These are phyloP conservation scores for Drosophila varians DNA, from an alignment of 1,140 invertebrate genomes.

Conservation along the genomic window DNA sequence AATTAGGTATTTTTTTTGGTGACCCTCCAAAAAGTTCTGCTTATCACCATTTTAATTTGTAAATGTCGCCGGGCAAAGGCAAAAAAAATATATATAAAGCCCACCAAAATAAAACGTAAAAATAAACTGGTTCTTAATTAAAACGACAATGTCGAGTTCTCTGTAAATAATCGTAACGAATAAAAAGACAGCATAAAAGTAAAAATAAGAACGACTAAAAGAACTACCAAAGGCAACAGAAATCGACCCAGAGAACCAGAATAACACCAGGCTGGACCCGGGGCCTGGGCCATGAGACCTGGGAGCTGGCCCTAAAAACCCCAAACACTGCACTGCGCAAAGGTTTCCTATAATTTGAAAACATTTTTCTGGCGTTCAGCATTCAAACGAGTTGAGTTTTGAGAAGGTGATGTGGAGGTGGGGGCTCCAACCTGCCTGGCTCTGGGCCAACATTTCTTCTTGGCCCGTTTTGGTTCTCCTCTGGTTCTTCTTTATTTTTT, in stretches of 20 bases:
- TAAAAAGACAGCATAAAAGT: slow-evolving; percentile 54
- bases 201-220: slow-evolving; percentile 9
- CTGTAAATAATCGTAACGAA: slow-evolving; percentile 76
- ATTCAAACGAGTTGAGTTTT: slow-evolving; percentile 44
- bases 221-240: slow-evolving; percentile 16
- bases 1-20: slow-evolving; percentile 59
- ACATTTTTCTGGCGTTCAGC: slow-evolving; percentile 50
- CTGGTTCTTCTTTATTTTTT: slow-evolving; percentile 1
- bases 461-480: slow-evolving; percentile 13
- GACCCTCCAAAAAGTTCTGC: slow-evolving; percentile 27
- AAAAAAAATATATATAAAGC: slow-evolving; percentile 12
- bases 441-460: slow-evolving; percentile 46
- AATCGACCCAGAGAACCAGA: slow-evolving; percentile 27
- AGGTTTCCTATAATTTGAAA: slow-evolving; percentile 53
- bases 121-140: slow-evolving; percentile 73
- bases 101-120: slow-evolving; percentile 38
- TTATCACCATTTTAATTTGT: slow-evolving; percentile 73
- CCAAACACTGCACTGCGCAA: slow-evolving; percentile 29
- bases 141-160: slow-evolving; percentile 71
- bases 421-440: slow-evolving; percentile 19
- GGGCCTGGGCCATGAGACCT: neutral
- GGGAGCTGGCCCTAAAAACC: slow-evolving; percentile 3
- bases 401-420: slow-evolving; percentile 10
- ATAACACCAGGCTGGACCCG: slow-evolving; percentile 2
- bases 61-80: slow-evolving; percentile 48